Percentiles rank a stretch among this genome's conserved stretches.
Evolutionary conservation across 2,797 vertebrate genomes (phyloP).

Genomic region (Falco novaeseelandiae): DNA sequence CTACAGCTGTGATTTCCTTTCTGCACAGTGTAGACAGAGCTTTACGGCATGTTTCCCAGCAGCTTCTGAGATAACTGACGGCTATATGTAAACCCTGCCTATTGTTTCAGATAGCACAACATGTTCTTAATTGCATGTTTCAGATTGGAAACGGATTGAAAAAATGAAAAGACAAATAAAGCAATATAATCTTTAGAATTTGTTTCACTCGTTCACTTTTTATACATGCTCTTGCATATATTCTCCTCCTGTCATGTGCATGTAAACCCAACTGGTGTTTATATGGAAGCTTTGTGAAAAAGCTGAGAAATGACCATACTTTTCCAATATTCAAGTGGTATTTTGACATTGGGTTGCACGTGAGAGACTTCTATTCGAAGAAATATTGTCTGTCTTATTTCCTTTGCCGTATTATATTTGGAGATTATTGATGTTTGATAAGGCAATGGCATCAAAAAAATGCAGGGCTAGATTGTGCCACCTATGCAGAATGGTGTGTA

Average conservation of each 20-base stretch:
- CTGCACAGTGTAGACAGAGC: background rate
- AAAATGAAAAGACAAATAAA: conserved; percentile 31
- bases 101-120: conserved; percentile 43
- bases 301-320: background rate
- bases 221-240: background rate
- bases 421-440: conserved; percentile 33
- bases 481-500: background rate
- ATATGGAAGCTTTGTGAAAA: conserved; percentile 1
- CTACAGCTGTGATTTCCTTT: conserved; percentile 56
- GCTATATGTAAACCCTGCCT: conserved; percentile 18
- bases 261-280: background rate
- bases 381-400: background rate
- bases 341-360: background rate
- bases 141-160: conserved; percentile 27
- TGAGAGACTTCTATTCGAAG: background rate
- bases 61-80: conserved; percentile 39
- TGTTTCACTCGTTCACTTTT: background rate
- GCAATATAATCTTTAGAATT: background rate
- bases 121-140: conserved; percentile 56
- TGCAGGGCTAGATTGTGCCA: background rate
- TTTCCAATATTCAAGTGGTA: background rate
- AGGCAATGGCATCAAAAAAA: background rate
- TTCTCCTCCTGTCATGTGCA: background rate
- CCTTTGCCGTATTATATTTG: conserved; percentile 8
- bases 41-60: conserved; percentile 38